phyloP scores from a whole-genome alignment of 2,797 vertebrate species.

The Erpetoichthys calabaricus region DNA sequence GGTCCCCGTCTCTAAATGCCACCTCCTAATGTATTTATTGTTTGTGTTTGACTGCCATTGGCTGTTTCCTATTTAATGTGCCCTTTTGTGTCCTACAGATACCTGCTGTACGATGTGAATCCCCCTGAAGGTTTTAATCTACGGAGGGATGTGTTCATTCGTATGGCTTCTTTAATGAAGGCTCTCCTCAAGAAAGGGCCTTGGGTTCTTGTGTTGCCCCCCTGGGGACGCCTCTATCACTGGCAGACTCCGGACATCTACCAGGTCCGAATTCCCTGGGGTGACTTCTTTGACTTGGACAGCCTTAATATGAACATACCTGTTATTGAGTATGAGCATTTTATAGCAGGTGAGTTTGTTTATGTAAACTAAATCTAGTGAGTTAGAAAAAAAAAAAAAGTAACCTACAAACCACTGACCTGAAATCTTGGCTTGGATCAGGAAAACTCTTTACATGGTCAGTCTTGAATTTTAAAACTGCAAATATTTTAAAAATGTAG shows the following conservation, averaged over 20 bases:
- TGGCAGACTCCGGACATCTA: constrained; percentile 86
- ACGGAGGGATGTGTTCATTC: constrained; percentile 82
- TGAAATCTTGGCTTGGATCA: too few relatives aligned
- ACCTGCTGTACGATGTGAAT: constrained; percentile 89
- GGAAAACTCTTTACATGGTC: too few relatives aligned
- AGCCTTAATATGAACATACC: constrained; percentile 78
- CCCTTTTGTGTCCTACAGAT: constrained; percentile 40
- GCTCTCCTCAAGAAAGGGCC: constrained; percentile 62
- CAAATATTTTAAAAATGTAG: too few relatives aligned
- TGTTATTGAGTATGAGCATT: constrained; percentile 85
- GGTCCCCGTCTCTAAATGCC: too few relatives aligned
- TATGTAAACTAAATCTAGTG: neutral
- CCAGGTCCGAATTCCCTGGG: constrained; percentile 78
- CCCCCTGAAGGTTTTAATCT: constrained; percentile 93
- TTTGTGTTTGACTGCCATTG: too few relatives aligned
- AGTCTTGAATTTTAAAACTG: too few relatives aligned
- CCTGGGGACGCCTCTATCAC: constrained; percentile 90
- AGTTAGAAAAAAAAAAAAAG: neutral
- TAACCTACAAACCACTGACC: too few relatives aligned
- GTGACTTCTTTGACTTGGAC: constrained; percentile 75
- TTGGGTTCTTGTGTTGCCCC: constrained; percentile 87
- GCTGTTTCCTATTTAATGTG: neutral
- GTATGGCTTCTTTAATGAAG: constrained; percentile 78
- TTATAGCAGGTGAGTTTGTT: constrained; percentile 65
- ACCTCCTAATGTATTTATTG: too few relatives aligned